These are phyloP conservation scores for Dolichomitus sp. DNA, from an alignment of 2,888 invertebrate species.

Conservation along the genomic window DNA sequence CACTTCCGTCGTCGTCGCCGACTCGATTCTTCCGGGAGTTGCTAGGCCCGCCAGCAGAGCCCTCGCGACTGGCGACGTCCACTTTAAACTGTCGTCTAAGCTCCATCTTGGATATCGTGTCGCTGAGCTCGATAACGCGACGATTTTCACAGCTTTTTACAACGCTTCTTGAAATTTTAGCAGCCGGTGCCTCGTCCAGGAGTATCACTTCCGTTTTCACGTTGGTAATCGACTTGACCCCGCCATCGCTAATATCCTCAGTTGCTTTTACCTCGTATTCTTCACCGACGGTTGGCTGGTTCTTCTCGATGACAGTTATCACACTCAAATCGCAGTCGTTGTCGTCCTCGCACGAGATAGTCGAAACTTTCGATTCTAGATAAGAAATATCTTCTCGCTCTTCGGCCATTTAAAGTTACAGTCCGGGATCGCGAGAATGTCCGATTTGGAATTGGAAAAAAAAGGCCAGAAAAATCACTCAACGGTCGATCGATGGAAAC, in stretches of 20 bases:
- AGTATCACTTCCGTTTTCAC: conserved; percentile 63
- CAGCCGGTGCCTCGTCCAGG: conserved; percentile 58
- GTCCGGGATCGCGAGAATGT: not conserved
- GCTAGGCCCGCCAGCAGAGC: conserved; percentile 1
- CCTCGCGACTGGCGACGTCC: conserved; percentile 58
- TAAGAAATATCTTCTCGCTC: conserved; percentile 7
- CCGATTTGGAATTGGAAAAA: not conserved
- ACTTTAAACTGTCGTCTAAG: conserved; percentile 72
- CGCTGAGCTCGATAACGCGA: conserved; percentile 73
- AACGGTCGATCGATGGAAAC: not conserved
- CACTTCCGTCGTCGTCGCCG: conserved; percentile 58
- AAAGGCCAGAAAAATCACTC: not conserved
- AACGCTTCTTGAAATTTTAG: not conserved
- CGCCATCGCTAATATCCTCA: not conserved
- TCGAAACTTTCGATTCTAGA: conserved; percentile 28
- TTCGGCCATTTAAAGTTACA: conserved; percentile 54
- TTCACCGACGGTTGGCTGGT: conserved; percentile 14
- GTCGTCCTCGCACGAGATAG: conserved; percentile 18
- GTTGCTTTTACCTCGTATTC: not conserved
- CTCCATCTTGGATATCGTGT: conserved; percentile 74
- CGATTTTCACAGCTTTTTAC: conserved; percentile 51
- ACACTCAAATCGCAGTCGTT: conserved; percentile 65
- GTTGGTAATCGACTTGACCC: not conserved
- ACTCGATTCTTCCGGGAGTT: conserved; percentile 44
- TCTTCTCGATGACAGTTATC: conserved; percentile 64